Conservation (phyloP, 2,113 vertebrate species). For the Epinephelus cyanopodus region DNA sequence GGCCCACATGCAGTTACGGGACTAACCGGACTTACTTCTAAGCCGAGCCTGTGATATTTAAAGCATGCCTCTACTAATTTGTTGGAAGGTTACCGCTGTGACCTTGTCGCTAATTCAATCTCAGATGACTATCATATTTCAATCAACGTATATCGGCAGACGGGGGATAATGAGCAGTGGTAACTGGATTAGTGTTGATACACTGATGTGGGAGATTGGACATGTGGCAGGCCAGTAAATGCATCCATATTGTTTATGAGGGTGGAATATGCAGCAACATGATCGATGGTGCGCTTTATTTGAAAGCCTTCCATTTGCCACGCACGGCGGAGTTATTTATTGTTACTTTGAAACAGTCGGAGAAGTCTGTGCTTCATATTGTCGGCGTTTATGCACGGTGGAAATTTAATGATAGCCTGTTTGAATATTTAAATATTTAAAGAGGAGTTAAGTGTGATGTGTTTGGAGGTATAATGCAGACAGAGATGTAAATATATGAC, state of each 20-base stretch:
- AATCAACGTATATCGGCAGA: conserved; percentile 74
- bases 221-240: conserved; percentile 58
- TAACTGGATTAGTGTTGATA: conserved; percentile 78
- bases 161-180: conserved; percentile 67
- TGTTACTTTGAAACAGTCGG: conserved; percentile 25
- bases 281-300: conserved; percentile 20
- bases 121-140: conserved; percentile 77
- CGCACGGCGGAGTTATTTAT: conserved; percentile 17
- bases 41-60: conserved; percentile 58
- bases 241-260: conserved; percentile 59
- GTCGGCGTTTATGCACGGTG: background rate
- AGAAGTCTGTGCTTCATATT: background rate
- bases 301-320: conserved; percentile 2
- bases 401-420: background rate
- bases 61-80: conserved; percentile 62
- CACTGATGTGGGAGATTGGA: conserved; percentile 68
- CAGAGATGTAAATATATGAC: no score
- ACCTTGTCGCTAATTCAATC: conserved; percentile 79
- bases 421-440: no score
- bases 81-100: conserved; percentile 66
- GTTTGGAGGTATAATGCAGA: no score
- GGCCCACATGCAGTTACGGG: conserved; percentile 30
- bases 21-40: conserved; percentile 19
- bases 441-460: no score
- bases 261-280: conserved; percentile 56